Percentiles rank a stretch among this genome's conserved stretches.
These are phyloP conservation scores for Salticus scenicus DNA, from an alignment of 2,888 invertebrate species.

Conservation along the genomic window DNA sequence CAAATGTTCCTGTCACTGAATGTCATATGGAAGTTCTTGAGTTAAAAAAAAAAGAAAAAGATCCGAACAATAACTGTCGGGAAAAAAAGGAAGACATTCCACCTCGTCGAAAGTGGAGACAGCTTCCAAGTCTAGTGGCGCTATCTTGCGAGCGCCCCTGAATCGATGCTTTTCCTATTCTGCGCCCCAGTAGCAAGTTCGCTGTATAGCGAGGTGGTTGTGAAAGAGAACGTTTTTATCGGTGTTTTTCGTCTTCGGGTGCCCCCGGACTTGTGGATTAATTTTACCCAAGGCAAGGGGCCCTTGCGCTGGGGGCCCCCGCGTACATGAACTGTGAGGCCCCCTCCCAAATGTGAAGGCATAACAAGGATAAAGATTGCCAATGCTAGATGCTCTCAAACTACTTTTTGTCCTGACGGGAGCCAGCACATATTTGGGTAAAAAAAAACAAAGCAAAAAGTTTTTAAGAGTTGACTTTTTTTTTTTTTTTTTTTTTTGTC, in stretches of 20 bases:
- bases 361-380: conserved; percentile 16
- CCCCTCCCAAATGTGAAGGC: conserved; percentile 18
- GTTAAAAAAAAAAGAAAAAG: background rate
- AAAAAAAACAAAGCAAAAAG: background rate
- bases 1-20: too few species aligned
- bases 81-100: background rate
- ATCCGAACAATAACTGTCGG: background rate
- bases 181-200: conserved; percentile 37
- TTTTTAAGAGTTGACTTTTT: background rate
- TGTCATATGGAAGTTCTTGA: too few species aligned
- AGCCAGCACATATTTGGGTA: conserved; percentile 72
- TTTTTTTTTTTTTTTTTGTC: too few species aligned
- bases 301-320: conserved; percentile 44
- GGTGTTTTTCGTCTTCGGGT: conserved; percentile 15
- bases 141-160: background rate
- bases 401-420: conserved; percentile 72
- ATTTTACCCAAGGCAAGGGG: conserved; percentile 21
- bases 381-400: conserved; percentile 72
- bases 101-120: background rate
- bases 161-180: background rate
- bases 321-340: conserved; percentile 21
- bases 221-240: background rate
- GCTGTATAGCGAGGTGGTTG: conserved; percentile 31
- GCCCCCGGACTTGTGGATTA: conserved; percentile 49
- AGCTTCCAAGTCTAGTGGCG: conserved; percentile 8